phyloP scores from a whole-genome alignment of 2,888 invertebrate genomes.

The Caenorhabditis afra region DNA sequence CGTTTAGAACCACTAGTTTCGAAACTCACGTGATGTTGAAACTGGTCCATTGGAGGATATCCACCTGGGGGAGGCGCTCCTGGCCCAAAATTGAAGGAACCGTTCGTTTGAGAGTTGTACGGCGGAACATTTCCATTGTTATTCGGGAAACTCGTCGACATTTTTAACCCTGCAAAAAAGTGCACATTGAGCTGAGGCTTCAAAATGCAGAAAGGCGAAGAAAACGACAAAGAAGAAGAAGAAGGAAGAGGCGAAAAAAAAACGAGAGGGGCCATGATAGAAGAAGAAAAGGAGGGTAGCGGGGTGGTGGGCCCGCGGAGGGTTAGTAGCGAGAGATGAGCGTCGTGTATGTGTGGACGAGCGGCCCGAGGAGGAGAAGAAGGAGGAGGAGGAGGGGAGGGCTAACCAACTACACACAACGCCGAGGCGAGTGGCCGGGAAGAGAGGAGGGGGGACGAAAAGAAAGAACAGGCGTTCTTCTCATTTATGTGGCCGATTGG shows the following conservation, averaged over 20 bases:
- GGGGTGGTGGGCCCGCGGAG: slow-evolving; percentile 41
- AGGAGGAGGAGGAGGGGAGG: slow-evolving; percentile 23
- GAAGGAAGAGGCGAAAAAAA: too few relatives aligned
- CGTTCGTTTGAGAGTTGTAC: slow-evolving; percentile 45
- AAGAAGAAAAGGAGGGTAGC: slow-evolving; percentile 17
- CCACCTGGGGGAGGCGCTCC: slow-evolving; percentile 16
- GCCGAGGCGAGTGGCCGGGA: slow-evolving; percentile 51
- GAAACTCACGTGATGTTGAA: slow-evolving; percentile 22
- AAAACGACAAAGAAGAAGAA: too few relatives aligned
- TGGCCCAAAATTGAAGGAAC: slow-evolving; percentile 38
- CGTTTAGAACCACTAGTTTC: neutral
- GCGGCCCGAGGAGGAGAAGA: slow-evolving; percentile 41
- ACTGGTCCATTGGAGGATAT: slow-evolving; percentile 43
- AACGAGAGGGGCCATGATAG: slow-evolving; percentile 23
- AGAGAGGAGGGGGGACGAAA: neutral
- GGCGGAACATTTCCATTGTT: slow-evolving; percentile 51
- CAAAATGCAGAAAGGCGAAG: neutral
- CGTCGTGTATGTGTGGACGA: slow-evolving; percentile 42
- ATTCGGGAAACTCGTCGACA: slow-evolving; percentile 61
- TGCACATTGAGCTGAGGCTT: slow-evolving; percentile 11
- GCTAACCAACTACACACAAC: slow-evolving; percentile 59
- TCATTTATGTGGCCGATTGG: slow-evolving; percentile 56
- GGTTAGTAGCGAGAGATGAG: slow-evolving; percentile 53
- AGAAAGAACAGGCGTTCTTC: slow-evolving; percentile 56
- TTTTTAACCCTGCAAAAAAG: slow-evolving; percentile 38